Evolutionary conservation across 1,140 invertebrate genomes (phyloP).

Genomic region (Drosophila ohnishii): DNA sequence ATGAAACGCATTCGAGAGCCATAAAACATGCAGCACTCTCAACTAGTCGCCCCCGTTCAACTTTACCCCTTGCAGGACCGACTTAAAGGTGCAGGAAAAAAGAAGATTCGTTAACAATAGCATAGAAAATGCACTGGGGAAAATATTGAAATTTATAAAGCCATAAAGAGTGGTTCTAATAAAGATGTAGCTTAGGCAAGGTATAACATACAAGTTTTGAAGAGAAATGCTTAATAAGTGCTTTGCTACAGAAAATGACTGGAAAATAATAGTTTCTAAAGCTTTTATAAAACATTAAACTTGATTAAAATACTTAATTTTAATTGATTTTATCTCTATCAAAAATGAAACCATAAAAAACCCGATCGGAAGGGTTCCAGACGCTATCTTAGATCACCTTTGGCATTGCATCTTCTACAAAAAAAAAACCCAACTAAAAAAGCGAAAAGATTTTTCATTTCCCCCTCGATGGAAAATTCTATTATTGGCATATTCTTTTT

Average conservation of each 20-base stretch:
- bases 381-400: conserved; percentile 8
- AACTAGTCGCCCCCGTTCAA: conserved; percentile 6
- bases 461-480: conserved; percentile 54
- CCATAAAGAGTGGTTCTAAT: too few species aligned
- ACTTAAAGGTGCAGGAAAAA: conserved; percentile 31
- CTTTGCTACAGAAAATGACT: too few species aligned
- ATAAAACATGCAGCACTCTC: conserved; percentile 49
- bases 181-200: too few species aligned
- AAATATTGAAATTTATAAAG: neutral
- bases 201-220: too few species aligned
- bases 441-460: conserved; percentile 44
- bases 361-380: conserved; percentile 22
- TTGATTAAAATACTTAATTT: neutral
- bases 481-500: conserved; percentile 69
- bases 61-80: neutral
- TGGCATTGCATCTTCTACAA: neutral
- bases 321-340: neutral
- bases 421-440: neutral
- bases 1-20: conserved; percentile 71
- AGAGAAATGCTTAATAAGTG: too few species aligned
- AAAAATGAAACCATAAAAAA: neutral
- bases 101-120: conserved; percentile 20
- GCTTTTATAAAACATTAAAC: neutral
- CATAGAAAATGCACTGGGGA: neutral
- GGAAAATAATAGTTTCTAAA: too few species aligned